Evolutionary conservation across 2,888 invertebrate genomes (phyloP).

Genomic region (Scelioninae gen. 2): DNA sequence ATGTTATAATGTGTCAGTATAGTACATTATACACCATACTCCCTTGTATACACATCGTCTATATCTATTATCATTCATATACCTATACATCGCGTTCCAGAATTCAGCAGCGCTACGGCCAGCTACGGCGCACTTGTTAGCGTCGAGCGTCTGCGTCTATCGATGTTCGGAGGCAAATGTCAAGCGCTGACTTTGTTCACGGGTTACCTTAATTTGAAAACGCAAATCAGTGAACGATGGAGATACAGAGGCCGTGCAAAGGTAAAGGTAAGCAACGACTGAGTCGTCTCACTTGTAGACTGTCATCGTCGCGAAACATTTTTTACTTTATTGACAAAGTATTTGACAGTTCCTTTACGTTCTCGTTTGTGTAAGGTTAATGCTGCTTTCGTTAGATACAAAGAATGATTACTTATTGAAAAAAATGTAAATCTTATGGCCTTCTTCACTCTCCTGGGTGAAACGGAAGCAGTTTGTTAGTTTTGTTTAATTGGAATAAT

Average conservation of each 20-base stretch:
- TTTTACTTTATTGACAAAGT: too few species aligned
- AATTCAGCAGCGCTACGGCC: conserved; percentile 59
- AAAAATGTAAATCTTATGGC: too few species aligned
- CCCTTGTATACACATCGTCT: conserved; percentile 7
- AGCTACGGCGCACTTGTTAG: conserved; percentile 60
- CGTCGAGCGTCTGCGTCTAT: conserved; percentile 60
- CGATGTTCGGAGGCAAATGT: conserved; percentile 59
- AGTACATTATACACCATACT: background rate
- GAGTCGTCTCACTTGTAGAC: background rate
- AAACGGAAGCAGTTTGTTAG: too few species aligned
- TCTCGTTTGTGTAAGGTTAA: conserved; percentile 19
- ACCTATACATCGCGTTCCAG: conserved; percentile 52
- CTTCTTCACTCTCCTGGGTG: too few species aligned
- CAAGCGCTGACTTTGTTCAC: conserved; percentile 50
- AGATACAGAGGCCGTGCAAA: conserved; percentile 56
- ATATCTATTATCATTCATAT: conserved; percentile 30
- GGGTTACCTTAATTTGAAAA: conserved; percentile 42
- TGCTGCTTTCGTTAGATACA: background rate
- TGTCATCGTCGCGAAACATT: conserved; percentile 9
- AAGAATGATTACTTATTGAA: too few species aligned
- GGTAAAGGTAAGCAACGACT: conserved; percentile 35
- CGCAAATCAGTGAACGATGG: conserved; percentile 45
- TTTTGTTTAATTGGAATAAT: too few species aligned
- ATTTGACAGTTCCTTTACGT: conserved; percentile 2
- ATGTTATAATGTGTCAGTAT: conserved; percentile 6